phyloP scores from a whole-genome alignment of 2,113 vertebrate genomes.

The Gadus chalcogrammus region DNA sequence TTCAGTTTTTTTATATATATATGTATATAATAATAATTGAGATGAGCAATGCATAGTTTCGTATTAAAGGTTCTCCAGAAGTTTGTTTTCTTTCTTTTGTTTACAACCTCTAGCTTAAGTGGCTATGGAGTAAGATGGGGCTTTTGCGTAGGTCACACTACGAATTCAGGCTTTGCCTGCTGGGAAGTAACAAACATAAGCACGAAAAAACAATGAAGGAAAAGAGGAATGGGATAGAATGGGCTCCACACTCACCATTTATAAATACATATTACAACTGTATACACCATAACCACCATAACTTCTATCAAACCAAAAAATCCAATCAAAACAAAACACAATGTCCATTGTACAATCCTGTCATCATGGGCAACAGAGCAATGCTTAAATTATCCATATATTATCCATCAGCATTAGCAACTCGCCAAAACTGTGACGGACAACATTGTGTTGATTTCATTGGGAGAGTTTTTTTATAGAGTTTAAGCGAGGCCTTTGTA shows the following conservation, averaged over 20 bases:
- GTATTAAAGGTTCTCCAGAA: constrained; percentile 54
- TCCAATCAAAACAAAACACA: constrained; percentile 5
- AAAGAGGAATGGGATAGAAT: not conserved
- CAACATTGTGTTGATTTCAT: too few species aligned
- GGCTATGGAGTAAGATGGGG: constrained; percentile 9
- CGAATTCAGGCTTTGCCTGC: constrained; percentile 38
- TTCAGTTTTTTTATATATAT: constrained; percentile 26
- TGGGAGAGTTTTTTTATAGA: too few species aligned
- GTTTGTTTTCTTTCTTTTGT: constrained; percentile 23
- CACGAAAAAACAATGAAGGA: not conserved
- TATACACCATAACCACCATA: constrained; percentile 51
- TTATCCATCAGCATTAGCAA: too few species aligned
- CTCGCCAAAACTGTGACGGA: too few species aligned
- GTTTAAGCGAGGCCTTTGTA: too few species aligned
- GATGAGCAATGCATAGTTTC: constrained; percentile 62
- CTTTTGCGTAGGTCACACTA: constrained; percentile 11
- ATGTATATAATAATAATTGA: not conserved
- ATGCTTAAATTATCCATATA: too few species aligned
- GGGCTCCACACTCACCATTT: constrained; percentile 54
- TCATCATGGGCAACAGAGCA: constrained; percentile 18
- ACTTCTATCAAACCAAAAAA: constrained; percentile 28
- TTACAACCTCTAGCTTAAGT: constrained; percentile 7
- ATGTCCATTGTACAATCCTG: constrained; percentile 22
- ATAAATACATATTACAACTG: constrained; percentile 64
- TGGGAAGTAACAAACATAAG: not conserved